Conservation (phyloP, 2,113 vertebrate genomes). For the Antennarius striatus region DNA sequence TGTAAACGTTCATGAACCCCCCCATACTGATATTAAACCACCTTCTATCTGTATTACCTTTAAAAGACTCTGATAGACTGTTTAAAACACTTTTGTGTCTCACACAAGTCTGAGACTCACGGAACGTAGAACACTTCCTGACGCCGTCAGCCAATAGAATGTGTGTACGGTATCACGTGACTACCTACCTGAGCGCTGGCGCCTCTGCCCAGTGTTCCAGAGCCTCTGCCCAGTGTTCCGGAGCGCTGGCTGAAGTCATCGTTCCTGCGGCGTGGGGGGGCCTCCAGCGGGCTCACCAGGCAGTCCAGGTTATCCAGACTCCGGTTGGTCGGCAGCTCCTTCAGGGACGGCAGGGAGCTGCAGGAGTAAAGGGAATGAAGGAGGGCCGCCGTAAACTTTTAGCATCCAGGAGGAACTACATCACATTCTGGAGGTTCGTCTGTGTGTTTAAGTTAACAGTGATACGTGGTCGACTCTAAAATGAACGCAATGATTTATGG, state of each 20-base stretch:
- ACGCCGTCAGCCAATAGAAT: neutral
- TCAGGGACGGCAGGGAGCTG: conserved; percentile 81
- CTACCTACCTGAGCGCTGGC: conserved; percentile 60
- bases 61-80: too few species aligned
- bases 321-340: conserved; percentile 83
- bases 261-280: conserved; percentile 89
- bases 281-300: conserved; percentile 87
- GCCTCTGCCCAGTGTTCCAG: conserved; percentile 78
- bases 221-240: conserved; percentile 79
- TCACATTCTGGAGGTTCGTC: conserved; percentile 27
- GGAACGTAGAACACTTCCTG: too few species aligned
- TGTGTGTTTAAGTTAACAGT: conserved; percentile 46
- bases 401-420: conserved; percentile 45
- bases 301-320: conserved; percentile 96
- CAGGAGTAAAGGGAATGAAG: conserved; percentile 35
- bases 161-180: too few species aligned
- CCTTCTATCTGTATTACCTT: too few species aligned
- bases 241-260: conserved; percentile 89
- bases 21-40: too few species aligned
- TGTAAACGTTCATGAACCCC: too few species aligned
- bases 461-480: conserved; percentile 46
- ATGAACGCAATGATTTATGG: conserved; percentile 53
- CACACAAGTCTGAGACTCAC: too few species aligned
- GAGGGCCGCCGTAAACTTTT: conserved; percentile 51
- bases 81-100: too few species aligned